These are phyloP conservation scores for Rutilus rutilus DNA, from an alignment of 2,113 vertebrate species.

Conservation along the genomic window DNA sequence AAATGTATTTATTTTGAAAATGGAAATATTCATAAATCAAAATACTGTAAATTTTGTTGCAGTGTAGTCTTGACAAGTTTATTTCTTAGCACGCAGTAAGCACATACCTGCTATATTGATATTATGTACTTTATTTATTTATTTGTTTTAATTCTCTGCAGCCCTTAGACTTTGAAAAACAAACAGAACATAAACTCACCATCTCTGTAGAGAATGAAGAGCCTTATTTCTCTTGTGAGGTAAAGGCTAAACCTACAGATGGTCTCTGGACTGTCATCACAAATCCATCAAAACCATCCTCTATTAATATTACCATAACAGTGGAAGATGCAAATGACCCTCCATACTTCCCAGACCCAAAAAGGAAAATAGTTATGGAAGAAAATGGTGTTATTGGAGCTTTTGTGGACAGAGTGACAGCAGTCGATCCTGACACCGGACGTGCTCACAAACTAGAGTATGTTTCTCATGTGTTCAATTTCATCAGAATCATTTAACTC, in stretches of 20 bases:
- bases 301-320: slow-evolving; percentile 44
- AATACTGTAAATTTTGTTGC: too few relatives aligned
- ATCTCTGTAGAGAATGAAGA: slow-evolving; percentile 66
- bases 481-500: neutral
- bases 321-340: slow-evolving; percentile 72
- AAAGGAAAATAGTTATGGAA: neutral
- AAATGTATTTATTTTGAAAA: too few relatives aligned
- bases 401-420: slow-evolving; percentile 56
- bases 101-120: neutral
- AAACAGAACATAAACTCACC: slow-evolving; percentile 47
- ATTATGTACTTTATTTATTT: neutral
- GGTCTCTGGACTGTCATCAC: slow-evolving; percentile 59
- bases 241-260: neutral
- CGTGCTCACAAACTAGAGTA: slow-evolving; percentile 12
- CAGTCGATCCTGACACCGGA: slow-evolving; percentile 63
- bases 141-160: slow-evolving; percentile 37
- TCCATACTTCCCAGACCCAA: slow-evolving; percentile 54
- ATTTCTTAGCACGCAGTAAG: too few relatives aligned
- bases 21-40: too few relatives aligned
- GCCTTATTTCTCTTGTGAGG: slow-evolving; percentile 60
- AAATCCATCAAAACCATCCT: neutral
- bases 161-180: slow-evolving; percentile 63
- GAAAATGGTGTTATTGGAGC: slow-evolving; percentile 59
- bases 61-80: too few relatives aligned
- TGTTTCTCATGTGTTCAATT: neutral